Evolutionary conservation across 2,113 vertebrate species (phyloP).

Genomic region (Syngnathus scovelli): DNA sequence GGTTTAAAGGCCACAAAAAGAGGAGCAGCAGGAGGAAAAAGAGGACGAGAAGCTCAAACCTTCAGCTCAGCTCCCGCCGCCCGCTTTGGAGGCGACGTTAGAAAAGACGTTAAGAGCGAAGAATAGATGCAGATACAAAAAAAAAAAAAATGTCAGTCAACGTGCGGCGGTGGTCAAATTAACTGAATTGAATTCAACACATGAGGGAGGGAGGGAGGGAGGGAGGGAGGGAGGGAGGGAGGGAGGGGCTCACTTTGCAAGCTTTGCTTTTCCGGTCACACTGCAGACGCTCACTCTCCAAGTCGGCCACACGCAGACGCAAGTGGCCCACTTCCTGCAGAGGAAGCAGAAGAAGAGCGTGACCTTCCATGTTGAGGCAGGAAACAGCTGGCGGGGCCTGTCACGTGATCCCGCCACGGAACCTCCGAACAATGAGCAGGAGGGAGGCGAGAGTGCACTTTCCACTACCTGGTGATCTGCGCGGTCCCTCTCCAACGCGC

Average conservation of each 20-base stretch:
- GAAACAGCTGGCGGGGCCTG: conserved; percentile 60
- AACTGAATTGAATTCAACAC: no score
- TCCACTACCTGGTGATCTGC: conserved; percentile 79
- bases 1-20: conserved; percentile 26
- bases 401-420: conserved; percentile 42
- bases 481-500: conserved; percentile 80
- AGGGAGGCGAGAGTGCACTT: background rate
- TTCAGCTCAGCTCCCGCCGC: conserved; percentile 58
- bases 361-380: conserved; percentile 41
- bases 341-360: conserved; percentile 13
- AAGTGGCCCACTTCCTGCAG: conserved; percentile 84
- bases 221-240: background rate
- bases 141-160: background rate
- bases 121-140: background rate
- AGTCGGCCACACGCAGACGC: conserved; percentile 80
- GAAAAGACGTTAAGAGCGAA: conserved; percentile 52
- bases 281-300: conserved; percentile 83
- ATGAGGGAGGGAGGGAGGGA: background rate
- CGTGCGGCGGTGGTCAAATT: no score
- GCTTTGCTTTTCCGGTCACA: conserved; percentile 86
- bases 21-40: conserved; percentile 19
- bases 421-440: conserved; percentile 41
- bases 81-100: conserved; percentile 85
- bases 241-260: conserved; percentile 76
- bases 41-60: conserved; percentile 31